Evolutionary conservation across 2,888 invertebrate genomes (phyloP).

Genomic region (Drosophila villosipedis): DNA sequence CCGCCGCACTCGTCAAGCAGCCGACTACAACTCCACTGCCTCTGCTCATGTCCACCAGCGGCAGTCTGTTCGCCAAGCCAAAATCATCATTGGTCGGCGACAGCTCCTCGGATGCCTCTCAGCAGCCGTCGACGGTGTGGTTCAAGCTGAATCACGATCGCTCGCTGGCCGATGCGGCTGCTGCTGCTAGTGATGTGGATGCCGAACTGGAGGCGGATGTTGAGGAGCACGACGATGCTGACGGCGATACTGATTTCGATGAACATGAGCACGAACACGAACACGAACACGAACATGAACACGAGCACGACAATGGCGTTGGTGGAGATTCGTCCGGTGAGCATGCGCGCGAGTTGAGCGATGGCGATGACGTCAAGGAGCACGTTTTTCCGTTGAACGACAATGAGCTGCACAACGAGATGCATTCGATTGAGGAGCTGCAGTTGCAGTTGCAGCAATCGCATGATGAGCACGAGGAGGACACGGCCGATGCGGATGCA

Average conservation of each 20-base stretch:
- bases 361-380: slow-evolving; percentile 72
- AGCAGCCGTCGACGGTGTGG: slow-evolving; percentile 82
- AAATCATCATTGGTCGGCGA: slow-evolving; percentile 52
- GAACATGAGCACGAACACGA: slow-evolving; percentile 48
- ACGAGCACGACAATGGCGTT: slow-evolving; percentile 28
- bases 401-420: slow-evolving; percentile 74
- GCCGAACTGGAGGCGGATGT: slow-evolving; percentile 64
- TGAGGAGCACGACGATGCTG: slow-evolving; percentile 56
- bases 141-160: slow-evolving; percentile 82
- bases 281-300: slow-evolving; percentile 25
- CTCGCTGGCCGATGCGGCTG: slow-evolving; percentile 57
- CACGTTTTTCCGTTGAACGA: slow-evolving; percentile 73
- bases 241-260: slow-evolving; percentile 33
- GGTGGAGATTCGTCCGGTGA: slow-evolving; percentile 53
- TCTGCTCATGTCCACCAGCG: slow-evolving; percentile 76
- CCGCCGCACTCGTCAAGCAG: slow-evolving; percentile 53
- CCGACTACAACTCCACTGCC: slow-evolving; percentile 82
- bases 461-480: slow-evolving; percentile 50
- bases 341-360: slow-evolving; percentile 72
- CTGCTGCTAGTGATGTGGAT: slow-evolving; percentile 59
- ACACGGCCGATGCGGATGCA: slow-evolving; percentile 31
- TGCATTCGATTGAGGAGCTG: slow-evolving; percentile 73
- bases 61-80: slow-evolving; percentile 68
- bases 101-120: slow-evolving; percentile 63
- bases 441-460: slow-evolving; percentile 64